These are phyloP conservation scores for Druon quercuslanigerum DNA, from an alignment of 1,140 invertebrate species.

Conservation along the genomic window DNA sequence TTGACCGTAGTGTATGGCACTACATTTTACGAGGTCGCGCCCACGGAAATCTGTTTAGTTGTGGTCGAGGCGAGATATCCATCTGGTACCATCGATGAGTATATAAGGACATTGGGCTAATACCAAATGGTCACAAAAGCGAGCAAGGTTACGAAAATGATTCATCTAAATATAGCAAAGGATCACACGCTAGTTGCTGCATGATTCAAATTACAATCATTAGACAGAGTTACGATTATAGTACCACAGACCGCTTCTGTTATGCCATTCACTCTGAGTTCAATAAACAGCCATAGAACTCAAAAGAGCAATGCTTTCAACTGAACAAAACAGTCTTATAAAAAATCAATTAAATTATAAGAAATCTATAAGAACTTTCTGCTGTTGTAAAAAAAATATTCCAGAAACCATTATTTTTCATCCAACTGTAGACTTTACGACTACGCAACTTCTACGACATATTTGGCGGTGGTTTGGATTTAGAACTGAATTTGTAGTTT, in stretches of 20 bases:
- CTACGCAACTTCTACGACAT: conserved; percentile 1
- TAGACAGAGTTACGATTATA: neutral
- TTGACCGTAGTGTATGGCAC: neutral
- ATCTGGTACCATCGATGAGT: conserved; percentile 13
- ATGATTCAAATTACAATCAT: neutral
- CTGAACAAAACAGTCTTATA: too few relatives aligned
- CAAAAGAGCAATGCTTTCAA: too few relatives aligned
- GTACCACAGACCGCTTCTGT: neutral
- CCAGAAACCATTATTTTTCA: too few relatives aligned
- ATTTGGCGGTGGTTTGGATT: neutral
- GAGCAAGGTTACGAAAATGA: conserved; percentile 21
- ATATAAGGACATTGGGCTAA: neutral
- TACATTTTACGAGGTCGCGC: conserved; percentile 12
- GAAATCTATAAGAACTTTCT: too few relatives aligned
- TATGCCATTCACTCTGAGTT: too few relatives aligned
- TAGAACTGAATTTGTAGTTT: neutral
- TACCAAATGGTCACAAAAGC: neutral
- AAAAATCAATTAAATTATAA: too few relatives aligned
- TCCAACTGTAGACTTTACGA: too few relatives aligned
- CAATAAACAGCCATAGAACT: too few relatives aligned
- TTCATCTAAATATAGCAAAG: conserved; percentile 22
- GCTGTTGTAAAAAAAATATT: too few relatives aligned
- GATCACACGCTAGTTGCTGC: conserved; percentile 7
- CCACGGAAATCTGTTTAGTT: conserved; percentile 11
- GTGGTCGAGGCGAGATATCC: neutral